Evolutionary conservation across 2,888 invertebrate species (phyloP).

Genomic region (Drosophila ustulata): DNA sequence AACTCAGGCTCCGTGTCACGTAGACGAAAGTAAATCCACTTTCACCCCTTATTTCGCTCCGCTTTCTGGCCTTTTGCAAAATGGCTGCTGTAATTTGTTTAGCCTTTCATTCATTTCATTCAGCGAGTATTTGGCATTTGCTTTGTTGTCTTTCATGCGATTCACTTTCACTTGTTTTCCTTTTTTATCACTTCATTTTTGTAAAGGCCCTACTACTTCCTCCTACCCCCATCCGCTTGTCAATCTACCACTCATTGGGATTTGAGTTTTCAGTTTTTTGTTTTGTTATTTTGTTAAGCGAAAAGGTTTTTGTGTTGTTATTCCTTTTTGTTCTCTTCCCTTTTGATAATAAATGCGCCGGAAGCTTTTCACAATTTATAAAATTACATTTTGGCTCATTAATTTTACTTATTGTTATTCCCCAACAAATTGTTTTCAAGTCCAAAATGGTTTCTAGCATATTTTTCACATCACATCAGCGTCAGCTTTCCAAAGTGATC

Average conservation of each 20-base stretch:
- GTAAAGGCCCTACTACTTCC: conserved; percentile 3
- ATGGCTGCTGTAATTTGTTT: conserved; percentile 78
- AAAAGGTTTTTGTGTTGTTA: conserved; percentile 30
- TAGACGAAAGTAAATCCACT: conserved; percentile 79
- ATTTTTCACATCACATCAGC: conserved; percentile 49
- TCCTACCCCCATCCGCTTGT: conserved; percentile 9
- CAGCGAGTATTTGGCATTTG: conserved; percentile 44
- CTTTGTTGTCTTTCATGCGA: conserved; percentile 57
- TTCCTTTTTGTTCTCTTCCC: conserved; percentile 10
- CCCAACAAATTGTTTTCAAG: conserved; percentile 68
- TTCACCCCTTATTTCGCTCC: conserved; percentile 74
- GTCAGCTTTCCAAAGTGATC: conserved; percentile 39
- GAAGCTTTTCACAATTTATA: conserved; percentile 79
- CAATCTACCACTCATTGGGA: conserved; percentile 30
- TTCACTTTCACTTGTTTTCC: conserved; percentile 70
- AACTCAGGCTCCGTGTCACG: conserved; percentile 54
- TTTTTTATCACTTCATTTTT: conserved; percentile 20
- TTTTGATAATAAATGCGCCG: conserved; percentile 70
- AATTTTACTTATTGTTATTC: conserved; percentile 75
- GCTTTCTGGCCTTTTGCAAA: conserved; percentile 57
- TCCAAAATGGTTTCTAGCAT: conserved; percentile 56
- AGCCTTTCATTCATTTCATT: conserved; percentile 69
- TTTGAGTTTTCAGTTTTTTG: conserved; percentile 42
- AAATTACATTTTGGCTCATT: conserved; percentile 78
- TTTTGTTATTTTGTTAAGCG: conserved; percentile 27